These are phyloP conservation scores for Carollia perspicillata DNA, from an alignment of 2,113 vertebrate species.

Conservation along the genomic window DNA sequence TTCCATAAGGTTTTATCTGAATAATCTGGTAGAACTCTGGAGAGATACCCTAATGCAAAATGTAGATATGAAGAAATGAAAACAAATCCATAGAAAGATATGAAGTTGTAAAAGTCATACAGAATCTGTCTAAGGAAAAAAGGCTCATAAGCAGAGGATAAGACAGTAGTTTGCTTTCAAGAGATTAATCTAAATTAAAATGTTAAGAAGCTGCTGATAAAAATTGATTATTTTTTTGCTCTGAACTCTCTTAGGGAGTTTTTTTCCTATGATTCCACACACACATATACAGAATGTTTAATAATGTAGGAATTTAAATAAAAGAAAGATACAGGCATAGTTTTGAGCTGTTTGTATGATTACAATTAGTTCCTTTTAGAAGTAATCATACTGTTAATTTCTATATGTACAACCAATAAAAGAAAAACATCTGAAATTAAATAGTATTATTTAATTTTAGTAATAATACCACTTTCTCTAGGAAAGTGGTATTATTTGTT, in stretches of 20 bases:
- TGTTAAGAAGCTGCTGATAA: conserved; percentile 1
- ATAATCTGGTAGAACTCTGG: not conserved
- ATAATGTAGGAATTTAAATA: not conserved
- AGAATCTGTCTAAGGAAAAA: not conserved
- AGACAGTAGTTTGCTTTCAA: not conserved
- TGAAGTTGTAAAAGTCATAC: not conserved
- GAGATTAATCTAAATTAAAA: not conserved
- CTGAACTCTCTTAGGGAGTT: not conserved
- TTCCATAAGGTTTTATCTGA: not conserved
- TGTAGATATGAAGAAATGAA: conserved; percentile 16
- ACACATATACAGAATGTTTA: not conserved
- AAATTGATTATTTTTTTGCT: not conserved
- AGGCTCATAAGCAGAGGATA: not conserved
- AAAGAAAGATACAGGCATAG: not conserved
- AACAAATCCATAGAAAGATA: conserved; percentile 4
- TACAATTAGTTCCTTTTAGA: not conserved
- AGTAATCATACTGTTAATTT: not conserved
- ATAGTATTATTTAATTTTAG: not conserved
- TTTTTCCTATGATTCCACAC: not conserved
- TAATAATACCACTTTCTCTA: not conserved
- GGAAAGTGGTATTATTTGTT: not conserved
- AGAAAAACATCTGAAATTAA: not conserved
- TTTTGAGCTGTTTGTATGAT: not conserved
- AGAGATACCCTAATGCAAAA: not conserved
- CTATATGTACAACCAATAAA: not conserved